Evolutionary conservation across 2,888 invertebrate genomes (phyloP).

Genomic region (Elaeidobius kamerunicus): DNA sequence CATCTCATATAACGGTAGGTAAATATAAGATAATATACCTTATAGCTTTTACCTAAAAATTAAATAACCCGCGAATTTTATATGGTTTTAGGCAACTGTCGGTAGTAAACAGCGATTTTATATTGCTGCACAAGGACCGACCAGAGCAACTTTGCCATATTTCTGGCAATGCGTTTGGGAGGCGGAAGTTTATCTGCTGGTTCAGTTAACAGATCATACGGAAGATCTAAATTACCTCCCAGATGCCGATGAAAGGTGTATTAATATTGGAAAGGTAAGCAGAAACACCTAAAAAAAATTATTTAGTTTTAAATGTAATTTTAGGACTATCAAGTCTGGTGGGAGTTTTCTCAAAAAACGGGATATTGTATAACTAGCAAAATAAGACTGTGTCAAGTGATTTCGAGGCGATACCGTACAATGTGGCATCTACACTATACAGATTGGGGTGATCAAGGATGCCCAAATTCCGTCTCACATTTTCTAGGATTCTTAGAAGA

Average conservation of each 20-base stretch:
- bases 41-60: no score
- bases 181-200: slow-evolving; percentile 77
- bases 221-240: slow-evolving; percentile 61
- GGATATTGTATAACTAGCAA: slow-evolving; percentile 63
- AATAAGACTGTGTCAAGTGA: slow-evolving; percentile 56
- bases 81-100: slow-evolving; percentile 66
- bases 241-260: slow-evolving; percentile 55
- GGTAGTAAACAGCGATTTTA: slow-evolving; percentile 82
- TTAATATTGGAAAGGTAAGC: slow-evolving; percentile 53
- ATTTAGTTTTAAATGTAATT: slow-evolving; percentile 16
- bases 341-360: slow-evolving; percentile 64
- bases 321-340: slow-evolving; percentile 66
- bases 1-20: neutral
- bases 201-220: slow-evolving; percentile 64
- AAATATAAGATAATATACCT: neutral
- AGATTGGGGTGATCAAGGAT: slow-evolving; percentile 57
- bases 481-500: slow-evolving; percentile 83
- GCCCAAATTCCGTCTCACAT: slow-evolving; percentile 63
- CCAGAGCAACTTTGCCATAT: slow-evolving; percentile 55
- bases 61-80: neutral
- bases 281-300: no score
- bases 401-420: slow-evolving; percentile 57
- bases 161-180: slow-evolving; percentile 94
- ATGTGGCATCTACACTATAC: slow-evolving; percentile 83
- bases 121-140: slow-evolving; percentile 73